Evolutionary conservation across 2,888 invertebrate genomes (phyloP).

Genomic region (Synanthedon andrenaeformis): DNA sequence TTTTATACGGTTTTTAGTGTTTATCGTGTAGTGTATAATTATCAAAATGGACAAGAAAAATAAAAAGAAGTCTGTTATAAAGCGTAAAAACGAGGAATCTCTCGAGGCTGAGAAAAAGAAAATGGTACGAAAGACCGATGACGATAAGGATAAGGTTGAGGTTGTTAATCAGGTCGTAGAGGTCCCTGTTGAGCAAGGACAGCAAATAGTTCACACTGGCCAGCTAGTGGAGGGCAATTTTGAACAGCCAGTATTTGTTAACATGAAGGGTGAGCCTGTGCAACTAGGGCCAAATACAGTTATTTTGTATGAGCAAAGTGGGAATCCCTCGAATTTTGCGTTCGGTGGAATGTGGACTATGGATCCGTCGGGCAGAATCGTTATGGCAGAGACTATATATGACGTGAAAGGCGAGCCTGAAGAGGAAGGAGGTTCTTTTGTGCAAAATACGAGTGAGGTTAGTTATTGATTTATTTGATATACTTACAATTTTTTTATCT

Average conservation of each 20-base stretch:
- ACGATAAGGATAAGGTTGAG: conserved; percentile 54
- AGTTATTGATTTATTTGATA: conserved; percentile 13
- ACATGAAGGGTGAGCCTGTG: conserved; percentile 64
- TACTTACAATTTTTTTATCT: neutral
- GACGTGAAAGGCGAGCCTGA: conserved; percentile 65
- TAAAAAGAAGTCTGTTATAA: conserved; percentile 62
- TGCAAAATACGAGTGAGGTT: conserved; percentile 53
- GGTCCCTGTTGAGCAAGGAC: conserved; percentile 58
- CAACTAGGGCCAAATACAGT: conserved; percentile 64
- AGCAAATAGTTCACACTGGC: conserved; percentile 59
- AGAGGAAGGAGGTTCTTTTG: conserved; percentile 50
- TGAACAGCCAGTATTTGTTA: conserved; percentile 64
- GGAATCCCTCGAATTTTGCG: conserved; percentile 58
- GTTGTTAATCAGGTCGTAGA: conserved; percentile 58
- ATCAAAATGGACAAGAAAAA: conserved; percentile 65
- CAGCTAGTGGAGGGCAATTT: conserved; percentile 62
- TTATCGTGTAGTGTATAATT: conserved; percentile 17
- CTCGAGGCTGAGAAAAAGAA: conserved; percentile 54
- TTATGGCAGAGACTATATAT: conserved; percentile 65
- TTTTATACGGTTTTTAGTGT: conserved; percentile 21
- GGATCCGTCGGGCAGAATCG: conserved; percentile 61
- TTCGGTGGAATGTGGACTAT: conserved; percentile 68
- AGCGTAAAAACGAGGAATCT: conserved; percentile 59
- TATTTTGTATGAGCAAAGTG: conserved; percentile 61
- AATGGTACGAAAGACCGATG: conserved; percentile 40